Evolutionary conservation across 2,888 invertebrate genomes (phyloP).

Genomic region (Drosophila cracens): DNA sequence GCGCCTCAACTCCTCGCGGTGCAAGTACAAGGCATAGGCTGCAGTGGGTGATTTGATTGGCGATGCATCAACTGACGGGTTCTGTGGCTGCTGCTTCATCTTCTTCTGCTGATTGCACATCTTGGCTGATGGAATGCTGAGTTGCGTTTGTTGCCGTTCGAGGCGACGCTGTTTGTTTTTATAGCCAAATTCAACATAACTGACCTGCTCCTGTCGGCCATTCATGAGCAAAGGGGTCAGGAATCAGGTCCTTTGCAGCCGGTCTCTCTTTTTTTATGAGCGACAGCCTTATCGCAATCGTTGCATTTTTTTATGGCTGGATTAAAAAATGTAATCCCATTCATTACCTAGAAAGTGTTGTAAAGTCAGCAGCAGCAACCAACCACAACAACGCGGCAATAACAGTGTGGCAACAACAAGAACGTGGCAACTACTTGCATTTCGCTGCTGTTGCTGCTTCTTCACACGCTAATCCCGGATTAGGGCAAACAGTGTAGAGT

Average conservation of each 20-base stretch:
- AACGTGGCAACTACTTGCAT: not conserved
- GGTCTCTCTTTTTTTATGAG: conserved; percentile 42
- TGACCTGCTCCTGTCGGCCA: conserved; percentile 63
- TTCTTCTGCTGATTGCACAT: conserved; percentile 59
- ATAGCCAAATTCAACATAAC: conserved; percentile 33
- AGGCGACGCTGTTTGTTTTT: conserved; percentile 29
- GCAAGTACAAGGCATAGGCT: conserved; percentile 64
- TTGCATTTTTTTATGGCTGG: conserved; percentile 68
- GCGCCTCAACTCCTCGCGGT: conserved; percentile 63
- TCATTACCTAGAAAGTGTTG: conserved; percentile 79
- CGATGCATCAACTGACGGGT: conserved; percentile 4
- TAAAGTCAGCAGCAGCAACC: conserved; percentile 36
- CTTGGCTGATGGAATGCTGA: conserved; percentile 37
- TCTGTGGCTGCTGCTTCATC: conserved; percentile 3
- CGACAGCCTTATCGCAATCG: conserved; percentile 5
- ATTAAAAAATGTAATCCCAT: conserved; percentile 73
- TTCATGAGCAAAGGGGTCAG: conserved; percentile 53
- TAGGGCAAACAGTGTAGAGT: conserved; percentile 55
- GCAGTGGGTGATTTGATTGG: conserved; percentile 52
- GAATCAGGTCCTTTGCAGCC: not conserved
- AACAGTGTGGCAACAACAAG: conserved; percentile 6
- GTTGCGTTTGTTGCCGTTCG: conserved; percentile 49
- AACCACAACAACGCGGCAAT: not conserved
- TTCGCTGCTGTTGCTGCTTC: conserved; percentile 8
- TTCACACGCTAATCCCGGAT: conserved; percentile 69